Conservation (phyloP, 2,797 vertebrate species). For the Falco concolor region DNA sequence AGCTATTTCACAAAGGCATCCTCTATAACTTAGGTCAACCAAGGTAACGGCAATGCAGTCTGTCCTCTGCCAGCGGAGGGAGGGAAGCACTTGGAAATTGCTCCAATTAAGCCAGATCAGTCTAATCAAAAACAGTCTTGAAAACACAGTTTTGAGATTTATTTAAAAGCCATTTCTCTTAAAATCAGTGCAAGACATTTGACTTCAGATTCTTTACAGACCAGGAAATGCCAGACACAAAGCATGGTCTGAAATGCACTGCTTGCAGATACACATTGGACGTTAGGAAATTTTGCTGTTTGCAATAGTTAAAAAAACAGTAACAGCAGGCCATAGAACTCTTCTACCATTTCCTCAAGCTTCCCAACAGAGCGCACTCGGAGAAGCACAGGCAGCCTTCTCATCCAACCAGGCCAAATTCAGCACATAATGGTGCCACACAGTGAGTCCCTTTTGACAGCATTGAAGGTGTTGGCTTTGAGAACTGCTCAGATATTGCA, state of each 20-base stretch:
- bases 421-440: neutral
- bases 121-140: neutral
- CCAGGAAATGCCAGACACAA: neutral
- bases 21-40: neutral
- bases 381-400: neutral
- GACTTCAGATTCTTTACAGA: neutral
- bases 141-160: neutral
- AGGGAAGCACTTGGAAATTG: neutral
- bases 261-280: accelerated
- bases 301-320: neutral
- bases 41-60: neutral
- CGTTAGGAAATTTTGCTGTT: neutral
- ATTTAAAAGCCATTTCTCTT: neutral
- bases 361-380: neutral
- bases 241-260: neutral
- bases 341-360: neutral
- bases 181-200: neutral
- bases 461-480: neutral
- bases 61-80: neutral
- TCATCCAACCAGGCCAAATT: neutral
- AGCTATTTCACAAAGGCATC: neutral
- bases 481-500: accelerated
- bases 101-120: neutral
- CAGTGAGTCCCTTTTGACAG: neutral
- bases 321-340: neutral